These are phyloP conservation scores for Neodiprion virginianus DNA, from an alignment of 1,140 invertebrate genomes.

Conservation along the genomic window DNA sequence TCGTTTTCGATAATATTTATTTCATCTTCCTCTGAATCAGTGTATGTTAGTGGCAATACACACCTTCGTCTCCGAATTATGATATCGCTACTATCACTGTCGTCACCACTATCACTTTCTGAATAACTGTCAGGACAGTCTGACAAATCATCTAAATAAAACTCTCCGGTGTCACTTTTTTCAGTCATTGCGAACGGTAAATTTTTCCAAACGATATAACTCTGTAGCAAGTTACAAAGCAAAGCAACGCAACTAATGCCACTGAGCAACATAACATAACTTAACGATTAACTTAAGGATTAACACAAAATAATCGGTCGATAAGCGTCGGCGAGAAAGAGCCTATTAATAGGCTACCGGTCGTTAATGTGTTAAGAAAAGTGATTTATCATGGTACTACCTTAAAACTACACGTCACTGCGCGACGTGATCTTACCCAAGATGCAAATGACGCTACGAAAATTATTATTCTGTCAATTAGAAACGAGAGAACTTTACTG, in stretches of 20 bases:
- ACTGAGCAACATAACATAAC: background rate
- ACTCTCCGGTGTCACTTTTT: slow-evolving; percentile 4
- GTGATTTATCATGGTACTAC: too few species aligned
- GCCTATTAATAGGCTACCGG: slow-evolving; percentile 11
- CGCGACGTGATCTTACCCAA: too few species aligned
- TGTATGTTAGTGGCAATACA: background rate
- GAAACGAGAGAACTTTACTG: too few species aligned
- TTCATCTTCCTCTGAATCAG: background rate
- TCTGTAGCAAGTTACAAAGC: background rate
- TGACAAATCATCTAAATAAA: slow-evolving; percentile 2
- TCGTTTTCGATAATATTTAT: background rate
- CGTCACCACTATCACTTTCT: slow-evolving; percentile 4
- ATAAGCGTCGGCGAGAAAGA: slow-evolving; percentile 2
- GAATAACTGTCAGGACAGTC: slow-evolving; percentile 4
- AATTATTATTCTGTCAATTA: too few species aligned
- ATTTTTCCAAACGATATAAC: background rate
- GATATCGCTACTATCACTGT: background rate
- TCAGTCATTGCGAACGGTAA: slow-evolving; percentile 1
- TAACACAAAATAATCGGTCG: background rate
- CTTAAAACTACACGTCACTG: too few species aligned
- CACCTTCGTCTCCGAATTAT: slow-evolving; percentile 4
- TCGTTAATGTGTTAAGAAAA: slow-evolving; percentile 8
- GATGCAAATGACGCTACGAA: too few species aligned
- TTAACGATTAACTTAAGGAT: background rate
- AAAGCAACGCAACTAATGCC: slow-evolving; percentile 1